phyloP scores from a whole-genome alignment of 2,113 vertebrate genomes.

The Xenus cinereus region DNA sequence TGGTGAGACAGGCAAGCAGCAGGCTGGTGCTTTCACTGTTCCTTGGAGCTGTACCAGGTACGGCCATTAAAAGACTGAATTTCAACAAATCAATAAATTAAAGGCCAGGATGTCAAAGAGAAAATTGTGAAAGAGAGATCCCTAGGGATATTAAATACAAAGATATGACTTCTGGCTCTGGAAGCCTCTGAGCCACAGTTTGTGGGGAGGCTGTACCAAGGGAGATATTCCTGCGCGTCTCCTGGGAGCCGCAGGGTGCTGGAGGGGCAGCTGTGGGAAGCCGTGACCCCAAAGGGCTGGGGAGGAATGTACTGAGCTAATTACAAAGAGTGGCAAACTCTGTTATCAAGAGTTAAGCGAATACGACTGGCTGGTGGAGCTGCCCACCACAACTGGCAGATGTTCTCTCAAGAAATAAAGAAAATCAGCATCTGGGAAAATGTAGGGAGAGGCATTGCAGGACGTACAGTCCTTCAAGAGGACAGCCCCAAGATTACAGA shows the following conservation, averaged over 20 bases:
- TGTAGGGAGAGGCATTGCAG: neutral
- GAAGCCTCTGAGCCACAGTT: neutral
- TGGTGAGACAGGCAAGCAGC: neutral
- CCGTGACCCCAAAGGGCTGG: neutral
- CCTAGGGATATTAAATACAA: neutral
- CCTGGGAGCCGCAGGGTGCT: neutral
- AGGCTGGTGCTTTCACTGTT: neutral
- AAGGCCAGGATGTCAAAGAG: neutral
- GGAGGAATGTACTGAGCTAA: neutral
- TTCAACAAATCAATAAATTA: slow-evolving; percentile 9
- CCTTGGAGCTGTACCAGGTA: neutral
- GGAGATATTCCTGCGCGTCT: neutral
- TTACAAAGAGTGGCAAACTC: neutral
- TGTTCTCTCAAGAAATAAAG: neutral
- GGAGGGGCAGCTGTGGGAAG: neutral
- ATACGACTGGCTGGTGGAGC: neutral
- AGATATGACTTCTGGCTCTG: neutral
- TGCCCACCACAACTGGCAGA: neutral
- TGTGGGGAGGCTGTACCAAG: neutral
- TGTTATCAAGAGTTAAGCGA: neutral
- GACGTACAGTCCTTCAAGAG: neutral
- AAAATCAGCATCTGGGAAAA: neutral
- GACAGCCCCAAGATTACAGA: neutral
- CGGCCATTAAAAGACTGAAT: neutral
- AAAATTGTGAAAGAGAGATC: neutral